Percentiles rank a stretch among this genome's conserved stretches.
These are phyloP conservation scores for Dimorphilus gyrociliatus DNA, from an alignment of 2,888 invertebrate genomes.

Conservation along the genomic window DNA sequence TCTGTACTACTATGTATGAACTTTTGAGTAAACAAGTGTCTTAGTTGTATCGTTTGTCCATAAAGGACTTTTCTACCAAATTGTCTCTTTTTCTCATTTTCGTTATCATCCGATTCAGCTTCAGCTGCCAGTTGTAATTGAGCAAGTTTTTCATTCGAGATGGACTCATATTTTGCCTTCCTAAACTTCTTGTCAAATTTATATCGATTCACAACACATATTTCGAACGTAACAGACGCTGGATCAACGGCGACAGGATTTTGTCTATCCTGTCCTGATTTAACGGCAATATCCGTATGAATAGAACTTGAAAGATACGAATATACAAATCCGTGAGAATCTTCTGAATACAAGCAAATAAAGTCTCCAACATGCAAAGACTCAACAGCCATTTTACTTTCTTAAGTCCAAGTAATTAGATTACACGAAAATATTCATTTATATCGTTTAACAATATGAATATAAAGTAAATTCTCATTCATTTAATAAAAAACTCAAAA, in stretches of 20 bases:
- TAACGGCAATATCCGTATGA: constrained; percentile 31
- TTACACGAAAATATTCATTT: no score
- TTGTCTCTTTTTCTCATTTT: constrained; percentile 26
- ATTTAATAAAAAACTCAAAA: no score
- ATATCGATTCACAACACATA: constrained; percentile 31
- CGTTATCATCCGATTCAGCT: constrained; percentile 30
- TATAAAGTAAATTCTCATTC: no score
- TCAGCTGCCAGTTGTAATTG: constrained; percentile 20
- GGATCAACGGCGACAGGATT: constrained; percentile 28
- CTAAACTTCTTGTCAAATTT: constrained; percentile 26
- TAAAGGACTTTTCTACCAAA: constrained; percentile 30
- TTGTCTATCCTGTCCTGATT: constrained; percentile 31
- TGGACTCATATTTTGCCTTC: constrained; percentile 17
- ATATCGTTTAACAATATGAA: no score
- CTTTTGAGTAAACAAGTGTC: constrained; percentile 26
- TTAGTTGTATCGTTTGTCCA: constrained; percentile 32
- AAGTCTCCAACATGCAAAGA: constrained; percentile 27
- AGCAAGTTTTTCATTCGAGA: constrained; percentile 14
- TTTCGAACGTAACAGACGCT: constrained; percentile 22
- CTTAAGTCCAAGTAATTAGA: no score
- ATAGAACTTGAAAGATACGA: constrained; percentile 27
- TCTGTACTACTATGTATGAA: constrained; percentile 32
- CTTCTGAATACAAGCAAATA: constrained; percentile 28
- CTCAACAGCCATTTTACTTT: constrained; percentile 22
- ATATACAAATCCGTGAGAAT: constrained; percentile 23